Base-by-base conservation (phyloP, 2,888 invertebrate genomes). In the Bhutanitis thaidina region DNA sequence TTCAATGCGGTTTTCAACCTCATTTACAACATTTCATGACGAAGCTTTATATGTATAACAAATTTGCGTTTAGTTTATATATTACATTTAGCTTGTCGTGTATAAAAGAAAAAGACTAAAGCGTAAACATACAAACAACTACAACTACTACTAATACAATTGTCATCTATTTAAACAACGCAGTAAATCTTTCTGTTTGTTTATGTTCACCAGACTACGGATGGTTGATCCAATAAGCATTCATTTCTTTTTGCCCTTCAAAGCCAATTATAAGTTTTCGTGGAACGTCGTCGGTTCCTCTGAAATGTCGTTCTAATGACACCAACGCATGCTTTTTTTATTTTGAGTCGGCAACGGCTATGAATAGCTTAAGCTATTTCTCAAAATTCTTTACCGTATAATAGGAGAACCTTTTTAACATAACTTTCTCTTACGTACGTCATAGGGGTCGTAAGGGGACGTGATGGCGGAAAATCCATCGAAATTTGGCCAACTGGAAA, bases 191-290 rank as follows among this genome's bases (percentile, higher is more conserved):
- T 35, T 44, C 34, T 29, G 39, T 44, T 51, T 45, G 45, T 45
- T 39, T 40, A 15, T 35, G 16, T 30, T 16, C 29, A 15, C 43
- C 43, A 10, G 13, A 20, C 43, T 41, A 10, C 14, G 27, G 37
- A 37, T 14, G 37, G 14, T 9, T 27, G 46, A 37, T 46, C 37
- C 46, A 37, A 52, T 52, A 46, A 37, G 35, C 40, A 41, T 36
- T 27, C 34, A 45, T 45, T 36, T 36, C 37, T 63, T 56, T 62
- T 45, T 40, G 45, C 40, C 36, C 20, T 37, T 46, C 35, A 37
- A 45, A 44, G 34, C 36, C 46, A 45, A 37, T 46, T 51, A 41
- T 48, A 43, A 37, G 44, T 54, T 51, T 54, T 54, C 47, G 30
- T 51, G 49, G 43, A 39, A 54, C 49, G 25, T 12, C 15, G 40